Percentiles rank a stretch among this genome's conserved stretches.
These are phyloP conservation scores for Cephus spinipes DNA, from an alignment of 2,888 invertebrate genomes.

Conservation along the genomic window DNA sequence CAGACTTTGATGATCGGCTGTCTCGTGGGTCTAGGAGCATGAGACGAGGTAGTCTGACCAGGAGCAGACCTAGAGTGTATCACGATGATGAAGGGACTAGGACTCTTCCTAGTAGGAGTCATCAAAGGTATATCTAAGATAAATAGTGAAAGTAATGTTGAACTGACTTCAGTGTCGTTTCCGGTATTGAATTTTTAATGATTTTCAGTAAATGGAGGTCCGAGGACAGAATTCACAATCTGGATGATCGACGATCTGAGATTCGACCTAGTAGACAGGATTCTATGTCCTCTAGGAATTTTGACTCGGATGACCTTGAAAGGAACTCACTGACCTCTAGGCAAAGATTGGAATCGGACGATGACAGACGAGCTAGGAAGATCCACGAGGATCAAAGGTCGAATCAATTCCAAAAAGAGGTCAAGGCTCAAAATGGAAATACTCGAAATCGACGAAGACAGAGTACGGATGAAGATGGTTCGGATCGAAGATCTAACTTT, in stretches of 20 bases:
- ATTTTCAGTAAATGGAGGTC: slow-evolving; percentile 50
- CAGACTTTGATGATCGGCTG: slow-evolving; percentile 70
- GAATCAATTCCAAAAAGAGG: slow-evolving; percentile 3
- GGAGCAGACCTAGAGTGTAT: slow-evolving; percentile 44
- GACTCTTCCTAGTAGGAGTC: slow-evolving; percentile 40
- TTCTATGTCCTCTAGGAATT: slow-evolving; percentile 35
- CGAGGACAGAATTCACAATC: slow-evolving; percentile 53
- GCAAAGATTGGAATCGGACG: slow-evolving; percentile 26
- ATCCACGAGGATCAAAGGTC: slow-evolving; percentile 27
- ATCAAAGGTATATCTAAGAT: slow-evolving; percentile 48
- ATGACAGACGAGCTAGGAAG: slow-evolving; percentile 24
- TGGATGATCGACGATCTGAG: slow-evolving; percentile 56
- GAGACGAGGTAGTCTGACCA: slow-evolving; percentile 57
- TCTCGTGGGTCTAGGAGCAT: slow-evolving; percentile 55
- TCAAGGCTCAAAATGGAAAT: slow-evolving; percentile 20
- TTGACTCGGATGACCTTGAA: slow-evolving; percentile 41
- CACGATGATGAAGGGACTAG: slow-evolving; percentile 49
- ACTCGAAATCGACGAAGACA: slow-evolving; percentile 40
- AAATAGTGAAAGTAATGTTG: not conserved
- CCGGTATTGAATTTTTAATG: not conserved
- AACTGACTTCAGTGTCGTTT: not conserved
- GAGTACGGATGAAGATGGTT: slow-evolving; percentile 54
- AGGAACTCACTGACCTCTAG: slow-evolving; percentile 35
- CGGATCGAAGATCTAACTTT: slow-evolving; percentile 43
- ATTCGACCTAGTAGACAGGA: slow-evolving; percentile 39